These are phyloP conservation scores for Jaculus jaculus DNA, from an alignment of 2,113 vertebrate species.

Conservation along the genomic window DNA sequence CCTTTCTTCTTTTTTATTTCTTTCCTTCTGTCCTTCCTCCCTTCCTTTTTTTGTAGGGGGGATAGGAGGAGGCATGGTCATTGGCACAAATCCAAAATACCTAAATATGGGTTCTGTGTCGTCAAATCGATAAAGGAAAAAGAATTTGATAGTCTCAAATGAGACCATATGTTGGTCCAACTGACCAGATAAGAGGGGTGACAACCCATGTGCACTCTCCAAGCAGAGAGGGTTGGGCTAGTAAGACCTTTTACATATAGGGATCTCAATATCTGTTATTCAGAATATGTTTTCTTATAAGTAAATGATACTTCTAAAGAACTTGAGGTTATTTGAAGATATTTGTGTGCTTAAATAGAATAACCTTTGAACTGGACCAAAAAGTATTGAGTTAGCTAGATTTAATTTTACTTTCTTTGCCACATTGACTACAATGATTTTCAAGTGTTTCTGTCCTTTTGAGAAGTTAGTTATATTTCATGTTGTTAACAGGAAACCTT, in stretches of 20 bases:
- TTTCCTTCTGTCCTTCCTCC: too few relatives aligned
- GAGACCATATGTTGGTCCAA: not conserved
- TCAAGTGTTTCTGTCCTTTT: not conserved
- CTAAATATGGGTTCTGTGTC: not conserved
- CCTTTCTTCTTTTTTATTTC: too few relatives aligned
- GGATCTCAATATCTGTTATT: not conserved
- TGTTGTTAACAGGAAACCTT: not conserved
- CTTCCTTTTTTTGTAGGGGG: too few relatives aligned
- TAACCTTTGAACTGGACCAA: not conserved
- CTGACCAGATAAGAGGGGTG: not conserved
- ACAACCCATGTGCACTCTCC: not conserved
- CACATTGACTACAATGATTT: not conserved
- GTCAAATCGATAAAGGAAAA: not conserved
- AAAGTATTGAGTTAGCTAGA: not conserved
- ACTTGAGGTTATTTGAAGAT: not conserved
- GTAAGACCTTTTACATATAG: not conserved
- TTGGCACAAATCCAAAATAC: not conserved
- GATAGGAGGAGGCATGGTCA: not conserved
- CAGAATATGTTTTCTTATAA: not conserved
- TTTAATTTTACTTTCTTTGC: constrained; percentile 30
- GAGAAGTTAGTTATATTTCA: not conserved
- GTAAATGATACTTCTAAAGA: not conserved
- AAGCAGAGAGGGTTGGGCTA: not conserved
- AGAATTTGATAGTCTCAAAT: not conserved
- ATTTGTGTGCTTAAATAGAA: constrained; percentile 35